Percentiles rank a stretch among this genome's conserved stretches.
These are phyloP conservation scores for Zophobas morio DNA, from an alignment of 1,140 invertebrate genomes.

Conservation along the genomic window DNA sequence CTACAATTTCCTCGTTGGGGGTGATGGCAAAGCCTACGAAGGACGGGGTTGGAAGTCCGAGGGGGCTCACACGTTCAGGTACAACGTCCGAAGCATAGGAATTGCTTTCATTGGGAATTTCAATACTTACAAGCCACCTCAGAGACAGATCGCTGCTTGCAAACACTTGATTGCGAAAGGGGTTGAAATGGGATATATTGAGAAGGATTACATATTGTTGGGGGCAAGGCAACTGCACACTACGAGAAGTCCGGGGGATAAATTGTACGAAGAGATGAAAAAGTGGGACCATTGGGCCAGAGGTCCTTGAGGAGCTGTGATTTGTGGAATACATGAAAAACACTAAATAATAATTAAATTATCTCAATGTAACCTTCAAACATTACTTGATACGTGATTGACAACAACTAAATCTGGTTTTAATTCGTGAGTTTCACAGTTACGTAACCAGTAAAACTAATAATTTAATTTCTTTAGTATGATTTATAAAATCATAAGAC, in stretches of 20 bases:
- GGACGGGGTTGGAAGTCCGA: conserved; percentile 73
- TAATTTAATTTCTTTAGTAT: too few relatives aligned
- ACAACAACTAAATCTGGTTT: too few relatives aligned
- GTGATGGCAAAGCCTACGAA: conserved; percentile 78
- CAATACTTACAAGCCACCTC: conserved; percentile 57
- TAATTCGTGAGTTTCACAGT: too few relatives aligned
- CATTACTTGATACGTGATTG: too few relatives aligned
- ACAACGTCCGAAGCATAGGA: conserved; percentile 76
- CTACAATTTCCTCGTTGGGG: conserved; percentile 83
- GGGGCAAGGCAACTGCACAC: conserved; percentile 60
- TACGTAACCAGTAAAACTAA: too few relatives aligned
- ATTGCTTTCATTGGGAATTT: conserved; percentile 80
- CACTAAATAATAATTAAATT: too few relatives aligned
- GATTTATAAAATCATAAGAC: too few relatives aligned
- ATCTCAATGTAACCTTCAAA: too few relatives aligned
- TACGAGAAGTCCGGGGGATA: conserved; percentile 64
- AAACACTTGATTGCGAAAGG: conserved; percentile 58
- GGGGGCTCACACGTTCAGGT: conserved; percentile 72
- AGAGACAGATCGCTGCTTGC: conserved; percentile 54
- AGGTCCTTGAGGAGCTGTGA: neutral
- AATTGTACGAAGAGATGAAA: conserved; percentile 69
- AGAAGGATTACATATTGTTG: conserved; percentile 61
- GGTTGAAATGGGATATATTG: conserved; percentile 56
- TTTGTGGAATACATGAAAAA: too few relatives aligned
- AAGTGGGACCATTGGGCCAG: conserved; percentile 71